Percentiles rank a stretch among this genome's conserved stretches.
Evolutionary conservation across 2,888 invertebrate species (phyloP).

Genomic region (Seladonia tumulorum): DNA sequence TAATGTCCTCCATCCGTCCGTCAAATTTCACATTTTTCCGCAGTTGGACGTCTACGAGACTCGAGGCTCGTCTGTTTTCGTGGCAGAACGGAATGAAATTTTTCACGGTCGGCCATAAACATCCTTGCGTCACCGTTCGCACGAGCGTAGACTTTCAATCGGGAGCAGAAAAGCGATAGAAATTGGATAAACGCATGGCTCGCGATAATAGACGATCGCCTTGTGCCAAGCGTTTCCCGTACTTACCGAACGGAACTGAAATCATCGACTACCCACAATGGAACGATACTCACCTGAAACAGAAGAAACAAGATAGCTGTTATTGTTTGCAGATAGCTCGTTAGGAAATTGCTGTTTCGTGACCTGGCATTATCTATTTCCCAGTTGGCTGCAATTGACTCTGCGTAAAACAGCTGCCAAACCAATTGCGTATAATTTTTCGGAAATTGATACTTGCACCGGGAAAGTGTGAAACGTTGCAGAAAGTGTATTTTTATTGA

Average conservation of each 20-base stretch:
- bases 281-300: slow-evolving; percentile 51
- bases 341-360: slow-evolving; percentile 2
- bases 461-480: neutral
- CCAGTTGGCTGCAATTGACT: neutral
- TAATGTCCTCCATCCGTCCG: neutral
- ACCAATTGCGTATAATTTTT: neutral
- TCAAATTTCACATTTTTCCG: slow-evolving; percentile 29
- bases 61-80: neutral
- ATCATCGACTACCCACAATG: slow-evolving; percentile 29
- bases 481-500: neutral
- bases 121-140: neutral
- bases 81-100: slow-evolving; percentile 2
- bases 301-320: slow-evolving; percentile 8
- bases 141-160: slow-evolving; percentile 11
- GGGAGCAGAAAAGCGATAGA: slow-evolving; percentile 11
- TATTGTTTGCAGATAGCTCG: neutral
- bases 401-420: neutral
- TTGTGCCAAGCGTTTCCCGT: slow-evolving; percentile 22
- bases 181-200: slow-evolving; percentile 34
- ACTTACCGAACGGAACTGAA: slow-evolving; percentile 51
- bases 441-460: neutral
- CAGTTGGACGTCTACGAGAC: neutral
- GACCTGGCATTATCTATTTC: neutral
- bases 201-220: slow-evolving; percentile 18
- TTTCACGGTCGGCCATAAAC: slow-evolving; percentile 30